These are phyloP conservation scores for Ictalurus punctatus DNA, from an alignment of 2,113 vertebrate genomes.

Conservation along the genomic window DNA sequence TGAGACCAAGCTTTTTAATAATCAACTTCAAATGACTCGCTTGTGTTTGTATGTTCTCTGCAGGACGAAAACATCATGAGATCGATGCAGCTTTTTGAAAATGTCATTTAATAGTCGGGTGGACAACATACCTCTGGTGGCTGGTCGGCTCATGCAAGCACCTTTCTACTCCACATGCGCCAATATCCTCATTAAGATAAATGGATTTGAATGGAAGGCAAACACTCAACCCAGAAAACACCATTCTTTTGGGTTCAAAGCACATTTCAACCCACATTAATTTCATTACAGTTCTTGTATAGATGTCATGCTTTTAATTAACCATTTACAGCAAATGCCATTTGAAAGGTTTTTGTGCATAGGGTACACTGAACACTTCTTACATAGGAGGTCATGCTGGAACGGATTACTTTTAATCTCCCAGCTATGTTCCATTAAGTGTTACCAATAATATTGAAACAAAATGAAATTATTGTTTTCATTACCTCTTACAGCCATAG, in stretches of 20 bases:
- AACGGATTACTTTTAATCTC: not conserved
- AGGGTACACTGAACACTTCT: not conserved
- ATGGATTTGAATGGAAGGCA: slow-evolving; percentile 4
- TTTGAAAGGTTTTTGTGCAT: slow-evolving; percentile 5
- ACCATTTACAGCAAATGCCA: not conserved
- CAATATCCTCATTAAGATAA: slow-evolving; percentile 3
- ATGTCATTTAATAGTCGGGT: slow-evolving; percentile 84
- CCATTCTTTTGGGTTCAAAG: not conserved
- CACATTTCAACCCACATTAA: not conserved
- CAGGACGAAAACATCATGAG: slow-evolving; percentile 99
- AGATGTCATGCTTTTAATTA: slow-evolving; percentile 6
- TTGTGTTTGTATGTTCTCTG: slow-evolving; percentile 55
- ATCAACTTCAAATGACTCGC: slow-evolving; percentile 29
- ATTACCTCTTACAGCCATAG: not conserved
- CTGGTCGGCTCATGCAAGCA: slow-evolving; percentile 29
- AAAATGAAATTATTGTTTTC: not conserved
- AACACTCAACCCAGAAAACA: slow-evolving; percentile 3
- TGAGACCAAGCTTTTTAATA: not conserved
- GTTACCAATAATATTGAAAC: not conserved
- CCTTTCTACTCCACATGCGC: slow-evolving; percentile 44
- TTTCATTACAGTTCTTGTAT: not conserved
- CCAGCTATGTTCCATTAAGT: not conserved
- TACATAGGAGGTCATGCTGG: not conserved
- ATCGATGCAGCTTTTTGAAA: slow-evolving; percentile 99
- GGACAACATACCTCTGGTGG: slow-evolving; percentile 33